Percentiles rank a stretch among this genome's conserved stretches.
Evolutionary conservation across 1,140 invertebrate genomes (phyloP).

Genomic region (Muscidifurax raptorellus): DNA sequence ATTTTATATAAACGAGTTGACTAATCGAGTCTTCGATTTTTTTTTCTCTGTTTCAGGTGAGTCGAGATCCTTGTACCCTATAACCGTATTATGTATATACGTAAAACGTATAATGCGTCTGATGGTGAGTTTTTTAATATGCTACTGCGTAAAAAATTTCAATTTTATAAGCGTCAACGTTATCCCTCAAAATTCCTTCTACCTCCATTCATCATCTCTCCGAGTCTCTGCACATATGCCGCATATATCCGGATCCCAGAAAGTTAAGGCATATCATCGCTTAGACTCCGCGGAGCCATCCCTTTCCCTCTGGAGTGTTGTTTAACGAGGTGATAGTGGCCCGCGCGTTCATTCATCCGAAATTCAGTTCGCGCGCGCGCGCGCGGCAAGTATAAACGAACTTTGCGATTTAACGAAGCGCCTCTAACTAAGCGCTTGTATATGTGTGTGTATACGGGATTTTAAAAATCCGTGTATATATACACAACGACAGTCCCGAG

Average conservation of each 20-base stretch:
- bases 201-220: neutral
- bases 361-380: neutral
- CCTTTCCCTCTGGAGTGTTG: neutral
- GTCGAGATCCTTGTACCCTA: too few relatives aligned
- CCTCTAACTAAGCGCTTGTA: too few relatives aligned
- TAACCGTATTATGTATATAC: too few relatives aligned
- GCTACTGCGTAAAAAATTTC: neutral
- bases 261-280: slow-evolving; percentile 6
- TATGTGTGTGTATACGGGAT: neutral
- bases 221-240: neutral
- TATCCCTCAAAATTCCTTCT: neutral
- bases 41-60: neutral
- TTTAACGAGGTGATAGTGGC: slow-evolving; percentile 8
- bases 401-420: slow-evolving; percentile 30
- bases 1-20: neutral
- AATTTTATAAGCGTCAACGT: too few relatives aligned
- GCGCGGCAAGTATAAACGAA: slow-evolving; percentile 7
- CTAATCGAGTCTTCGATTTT: neutral
- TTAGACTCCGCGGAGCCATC: neutral
- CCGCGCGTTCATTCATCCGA: neutral
- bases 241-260: neutral
- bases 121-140: too few relatives aligned
- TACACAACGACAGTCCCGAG: neutral
- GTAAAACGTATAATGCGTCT: too few relatives aligned
- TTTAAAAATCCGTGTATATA: neutral